A percentile compares a stretch with the other conserved stretches of the same genome.
Evolutionary conservation across 2,797 vertebrate genomes (phyloP).

Genomic region (Triplophysa yarkandensis): DNA sequence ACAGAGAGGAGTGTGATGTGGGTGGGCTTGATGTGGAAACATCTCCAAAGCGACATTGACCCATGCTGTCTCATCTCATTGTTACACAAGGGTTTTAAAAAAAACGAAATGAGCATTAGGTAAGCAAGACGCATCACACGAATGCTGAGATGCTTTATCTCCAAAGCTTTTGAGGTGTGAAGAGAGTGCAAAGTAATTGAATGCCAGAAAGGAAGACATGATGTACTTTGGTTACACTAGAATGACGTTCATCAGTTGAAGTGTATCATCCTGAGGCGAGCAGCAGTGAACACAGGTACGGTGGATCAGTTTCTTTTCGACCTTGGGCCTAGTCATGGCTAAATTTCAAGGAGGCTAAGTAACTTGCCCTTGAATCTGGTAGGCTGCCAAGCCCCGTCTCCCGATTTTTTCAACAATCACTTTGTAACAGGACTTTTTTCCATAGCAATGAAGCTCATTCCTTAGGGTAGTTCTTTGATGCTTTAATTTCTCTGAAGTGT

Average conservation of each 20-base stretch:
- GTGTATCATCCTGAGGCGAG: not conserved
- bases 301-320: slow-evolving; percentile 69
- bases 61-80: slow-evolving; percentile 38
- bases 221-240: not conserved
- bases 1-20: not conserved
- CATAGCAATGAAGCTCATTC: slow-evolving; percentile 70
- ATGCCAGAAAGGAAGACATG: not conserved
- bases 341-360: slow-evolving; percentile 57
- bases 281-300: slow-evolving; percentile 38
- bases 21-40: slow-evolving; percentile 31
- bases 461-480: slow-evolving; percentile 58
- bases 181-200: slow-evolving; percentile 6
- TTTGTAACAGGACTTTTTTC: slow-evolving; percentile 63
- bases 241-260: not conserved
- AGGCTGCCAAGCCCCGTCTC: slow-evolving; percentile 53
- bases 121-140: slow-evolving; percentile 2
- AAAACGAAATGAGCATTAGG: slow-evolving; percentile 21
- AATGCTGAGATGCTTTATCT: slow-evolving; percentile 10
- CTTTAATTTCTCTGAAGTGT: slow-evolving; percentile 60
- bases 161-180: not conserved
- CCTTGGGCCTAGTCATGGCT: slow-evolving; percentile 59
- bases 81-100: slow-evolving; percentile 28
- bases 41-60: slow-evolving; percentile 35
- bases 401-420: slow-evolving; percentile 60
- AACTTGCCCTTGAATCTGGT: slow-evolving; percentile 63